Percentiles rank a stretch among this genome's conserved stretches.
phyloP scores from a whole-genome alignment of 2,113 vertebrate species.

The Cephalopterus ornatus region DNA sequence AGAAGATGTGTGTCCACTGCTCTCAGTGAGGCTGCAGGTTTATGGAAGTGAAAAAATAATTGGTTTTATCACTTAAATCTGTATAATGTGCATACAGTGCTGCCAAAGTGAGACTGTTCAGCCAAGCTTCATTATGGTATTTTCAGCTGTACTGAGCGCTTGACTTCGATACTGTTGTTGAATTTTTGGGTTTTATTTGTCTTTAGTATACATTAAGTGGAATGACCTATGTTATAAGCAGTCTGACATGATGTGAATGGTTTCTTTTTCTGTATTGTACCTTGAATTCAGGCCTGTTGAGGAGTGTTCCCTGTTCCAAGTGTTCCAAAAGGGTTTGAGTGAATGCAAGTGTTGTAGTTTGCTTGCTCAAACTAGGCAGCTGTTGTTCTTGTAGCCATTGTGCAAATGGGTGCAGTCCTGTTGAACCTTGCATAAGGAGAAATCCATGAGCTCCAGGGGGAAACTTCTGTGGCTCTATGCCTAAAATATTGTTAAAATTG shows the following conservation, averaged over 20 bases:
- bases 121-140: background rate
- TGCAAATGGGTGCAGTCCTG: background rate
- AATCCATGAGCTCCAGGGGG: too few relatives aligned
- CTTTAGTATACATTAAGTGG: background rate
- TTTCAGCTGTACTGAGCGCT: background rate
- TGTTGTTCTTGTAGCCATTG: rapidly evolving
- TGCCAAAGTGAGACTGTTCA: background rate
- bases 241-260: background rate
- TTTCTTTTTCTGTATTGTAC: background rate
- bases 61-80: background rate
- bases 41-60: background rate
- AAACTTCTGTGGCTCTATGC: background rate
- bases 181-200: background rate
- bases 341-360: background rate
- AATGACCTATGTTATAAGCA: background rate
- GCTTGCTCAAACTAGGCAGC: background rate
- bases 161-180: background rate
- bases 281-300: background rate
- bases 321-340: background rate
- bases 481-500: background rate
- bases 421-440: background rate
- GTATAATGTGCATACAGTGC: rapidly evolving
- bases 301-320: background rate
- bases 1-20: background rate
- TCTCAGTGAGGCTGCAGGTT: background rate